Percentiles rank a stretch among this genome's conserved stretches.
Evolutionary conservation across 2,797 vertebrate species (phyloP).

Genomic region (Denticeps clupeoides): DNA sequence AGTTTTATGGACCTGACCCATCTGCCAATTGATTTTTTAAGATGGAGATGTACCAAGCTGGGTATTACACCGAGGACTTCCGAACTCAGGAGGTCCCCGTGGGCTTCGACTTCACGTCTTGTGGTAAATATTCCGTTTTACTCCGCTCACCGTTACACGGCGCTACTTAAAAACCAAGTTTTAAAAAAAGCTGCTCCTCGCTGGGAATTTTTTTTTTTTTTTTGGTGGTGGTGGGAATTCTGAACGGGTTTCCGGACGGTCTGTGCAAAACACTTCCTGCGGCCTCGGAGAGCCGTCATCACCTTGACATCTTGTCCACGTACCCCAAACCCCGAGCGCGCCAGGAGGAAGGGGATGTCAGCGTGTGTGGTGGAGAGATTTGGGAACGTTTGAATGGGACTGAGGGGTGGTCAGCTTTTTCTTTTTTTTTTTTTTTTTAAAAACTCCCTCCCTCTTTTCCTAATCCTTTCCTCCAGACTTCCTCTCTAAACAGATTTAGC

Average conservation of each 20-base stretch:
- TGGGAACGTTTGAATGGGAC: conserved; percentile 27
- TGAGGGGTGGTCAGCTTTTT: conserved; percentile 41
- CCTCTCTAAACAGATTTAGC: conserved; percentile 68
- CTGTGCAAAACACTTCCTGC: conserved; percentile 54
- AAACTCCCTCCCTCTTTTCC: conserved; percentile 44
- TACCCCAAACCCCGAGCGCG: conserved; percentile 10
- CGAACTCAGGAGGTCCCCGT: conserved; percentile 65
- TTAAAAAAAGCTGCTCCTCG: no score
- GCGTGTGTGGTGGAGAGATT: conserved; percentile 20
- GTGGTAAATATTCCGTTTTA: conserved; percentile 47
- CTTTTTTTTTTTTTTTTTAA: conserved; percentile 21
- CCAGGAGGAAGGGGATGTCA: conserved; percentile 34
- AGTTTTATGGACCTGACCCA: not conserved
- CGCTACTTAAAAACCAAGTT: no score
- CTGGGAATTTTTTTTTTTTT: no score
- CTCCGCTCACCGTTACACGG: no score
- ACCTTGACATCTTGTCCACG: conserved; percentile 46
- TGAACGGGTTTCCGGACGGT: conserved; percentile 47
- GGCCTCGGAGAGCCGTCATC: no score
- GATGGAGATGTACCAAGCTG: conserved; percentile 64
- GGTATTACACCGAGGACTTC: conserved; percentile 62
- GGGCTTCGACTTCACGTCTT: conserved; percentile 60
- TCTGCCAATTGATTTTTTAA: conserved; percentile 22
- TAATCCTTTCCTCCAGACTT: conserved; percentile 76
- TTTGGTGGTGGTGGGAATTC: no score